A percentile compares a stretch with the other conserved stretches of the same genome.
Evolutionary conservation across 2,888 invertebrate species (phyloP).

Genomic region (Diarsia rubi): DNA sequence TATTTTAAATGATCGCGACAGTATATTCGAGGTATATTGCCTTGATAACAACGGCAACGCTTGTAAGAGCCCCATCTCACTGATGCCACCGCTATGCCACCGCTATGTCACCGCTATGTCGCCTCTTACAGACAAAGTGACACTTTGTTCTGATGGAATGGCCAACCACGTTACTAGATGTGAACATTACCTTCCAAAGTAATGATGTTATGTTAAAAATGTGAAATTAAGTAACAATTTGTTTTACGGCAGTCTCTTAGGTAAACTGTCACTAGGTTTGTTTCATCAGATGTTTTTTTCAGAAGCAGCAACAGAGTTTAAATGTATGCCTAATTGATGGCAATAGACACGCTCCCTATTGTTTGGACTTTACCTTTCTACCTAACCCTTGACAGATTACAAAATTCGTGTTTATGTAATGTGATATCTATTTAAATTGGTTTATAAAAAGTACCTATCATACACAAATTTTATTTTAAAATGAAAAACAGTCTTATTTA

Average conservation of each 20-base stretch:
- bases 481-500: slow-evolving; percentile 26
- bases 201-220: slow-evolving; percentile 13
- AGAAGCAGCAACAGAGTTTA: background rate
- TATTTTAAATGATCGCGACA: background rate
- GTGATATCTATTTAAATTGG: background rate
- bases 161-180: background rate
- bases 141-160: slow-evolving; percentile 27
- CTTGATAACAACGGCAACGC: slow-evolving; percentile 1
- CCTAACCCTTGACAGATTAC: too few relatives aligned
- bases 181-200: slow-evolving; percentile 1
- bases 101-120: slow-evolving; percentile 2
- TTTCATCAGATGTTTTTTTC: background rate
- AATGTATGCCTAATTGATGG: background rate
- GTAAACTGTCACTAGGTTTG: background rate
- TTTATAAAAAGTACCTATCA: background rate
- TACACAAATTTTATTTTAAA: slow-evolving; percentile 18
- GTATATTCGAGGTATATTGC: background rate
- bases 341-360: background rate
- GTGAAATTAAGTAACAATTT: background rate
- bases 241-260: background rate
- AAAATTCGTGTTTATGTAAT: too few relatives aligned
- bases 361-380: too few relatives aligned
- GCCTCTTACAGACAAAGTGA: slow-evolving; percentile 12
- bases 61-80: slow-evolving; percentile 10
- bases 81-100: slow-evolving; percentile 4